phyloP scores from a whole-genome alignment of 2,113 vertebrate genomes.

The Prionailurus bengalensis region DNA sequence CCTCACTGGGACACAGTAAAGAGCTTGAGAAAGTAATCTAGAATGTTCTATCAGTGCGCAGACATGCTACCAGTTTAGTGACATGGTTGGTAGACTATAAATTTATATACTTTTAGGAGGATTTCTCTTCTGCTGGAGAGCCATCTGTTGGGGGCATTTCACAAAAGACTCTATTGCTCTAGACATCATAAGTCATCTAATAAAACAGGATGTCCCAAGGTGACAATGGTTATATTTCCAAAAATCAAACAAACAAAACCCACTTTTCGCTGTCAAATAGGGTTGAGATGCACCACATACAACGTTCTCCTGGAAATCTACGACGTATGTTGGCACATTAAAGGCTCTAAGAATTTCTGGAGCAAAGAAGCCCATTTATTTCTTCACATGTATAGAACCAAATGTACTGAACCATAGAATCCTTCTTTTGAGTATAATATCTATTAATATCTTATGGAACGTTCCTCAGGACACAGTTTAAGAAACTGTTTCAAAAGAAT shows the following conservation, averaged over 20 bases:
- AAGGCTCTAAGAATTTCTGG: not conserved
- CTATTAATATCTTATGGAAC: constrained; percentile 21
- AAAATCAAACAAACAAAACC: not conserved
- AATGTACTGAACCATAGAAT: not conserved
- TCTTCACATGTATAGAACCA: not conserved
- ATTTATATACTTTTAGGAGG: not conserved
- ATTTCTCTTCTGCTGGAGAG: not conserved
- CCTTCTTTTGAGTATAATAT: not conserved
- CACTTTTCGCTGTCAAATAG: not conserved
- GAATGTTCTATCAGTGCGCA: not conserved
- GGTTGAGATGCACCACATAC: not conserved
- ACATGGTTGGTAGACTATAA: not conserved
- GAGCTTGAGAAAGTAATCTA: not conserved
- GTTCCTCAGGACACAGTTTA: constrained; percentile 47
- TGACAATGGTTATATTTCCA: not conserved
- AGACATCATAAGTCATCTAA: not conserved
- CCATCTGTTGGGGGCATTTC: not conserved
- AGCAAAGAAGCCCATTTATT: not conserved
- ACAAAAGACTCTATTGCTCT: not conserved
- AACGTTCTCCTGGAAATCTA: not conserved
- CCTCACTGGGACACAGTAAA: not conserved
- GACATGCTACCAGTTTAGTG: not conserved
- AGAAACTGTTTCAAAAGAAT: constrained; percentile 18
- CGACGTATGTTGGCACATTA: not conserved
- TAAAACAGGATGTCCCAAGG: not conserved